phyloP scores from a whole-genome alignment of 2,797 vertebrate genomes.

The Orestias chungarensis region DNA sequence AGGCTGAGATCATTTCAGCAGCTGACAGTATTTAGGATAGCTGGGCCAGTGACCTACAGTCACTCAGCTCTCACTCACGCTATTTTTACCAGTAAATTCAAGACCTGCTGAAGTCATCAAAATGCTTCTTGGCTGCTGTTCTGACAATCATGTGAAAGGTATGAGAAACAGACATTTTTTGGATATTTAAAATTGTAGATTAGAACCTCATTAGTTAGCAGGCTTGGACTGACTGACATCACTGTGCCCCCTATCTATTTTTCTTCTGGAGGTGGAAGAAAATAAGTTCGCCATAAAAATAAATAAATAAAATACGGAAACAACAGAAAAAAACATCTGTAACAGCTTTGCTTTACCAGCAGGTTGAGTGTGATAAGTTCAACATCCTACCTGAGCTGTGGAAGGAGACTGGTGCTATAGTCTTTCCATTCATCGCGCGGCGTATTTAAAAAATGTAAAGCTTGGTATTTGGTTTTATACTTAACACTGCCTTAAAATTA shows the following conservation, averaged over 20 bases:
- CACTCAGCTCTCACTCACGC: not conserved
- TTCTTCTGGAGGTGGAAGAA: not conserved
- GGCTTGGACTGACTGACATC: not conserved
- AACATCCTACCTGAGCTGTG: not conserved
- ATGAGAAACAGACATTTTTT: not conserved
- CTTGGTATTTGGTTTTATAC: too few relatives aligned
- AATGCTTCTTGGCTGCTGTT: not conserved
- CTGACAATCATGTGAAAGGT: not conserved
- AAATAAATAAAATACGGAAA: not conserved
- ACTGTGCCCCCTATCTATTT: not conserved
- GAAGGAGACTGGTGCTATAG: too few relatives aligned
- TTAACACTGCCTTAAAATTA: too few relatives aligned
- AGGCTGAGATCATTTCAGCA: not conserved
- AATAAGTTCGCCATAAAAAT: too few relatives aligned
- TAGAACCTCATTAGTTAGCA: not conserved
- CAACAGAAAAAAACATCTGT: not conserved
- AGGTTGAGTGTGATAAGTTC: not conserved
- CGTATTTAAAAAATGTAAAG: too few relatives aligned
- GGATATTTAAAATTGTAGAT: not conserved
- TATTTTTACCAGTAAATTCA: not conserved
- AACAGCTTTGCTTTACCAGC: not conserved
- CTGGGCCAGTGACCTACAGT: not conserved
- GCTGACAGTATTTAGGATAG: not conserved
- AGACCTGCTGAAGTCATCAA: not conserved
- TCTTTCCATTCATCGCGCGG: too few relatives aligned